Percentiles rank a stretch among this genome's conserved stretches.
Conservation (phyloP, 2,888 invertebrate genomes). For the Drosophila meridionalis region DNA sequence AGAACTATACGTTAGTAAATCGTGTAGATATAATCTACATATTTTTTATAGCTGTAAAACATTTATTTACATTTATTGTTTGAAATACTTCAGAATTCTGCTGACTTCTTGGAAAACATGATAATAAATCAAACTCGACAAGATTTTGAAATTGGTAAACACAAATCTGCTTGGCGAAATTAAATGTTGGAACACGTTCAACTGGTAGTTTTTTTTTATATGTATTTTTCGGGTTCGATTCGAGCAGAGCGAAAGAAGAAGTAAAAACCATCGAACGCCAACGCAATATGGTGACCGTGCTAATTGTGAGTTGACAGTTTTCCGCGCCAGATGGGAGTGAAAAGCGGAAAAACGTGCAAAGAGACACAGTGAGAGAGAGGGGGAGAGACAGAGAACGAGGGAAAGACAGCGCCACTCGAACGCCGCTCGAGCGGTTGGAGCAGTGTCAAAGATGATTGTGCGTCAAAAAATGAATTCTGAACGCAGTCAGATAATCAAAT, state of each 20-base stretch:
- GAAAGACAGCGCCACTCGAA: neutral
- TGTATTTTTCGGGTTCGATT: neutral
- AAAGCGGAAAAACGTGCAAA: conserved; percentile 9
- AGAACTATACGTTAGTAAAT: neutral
- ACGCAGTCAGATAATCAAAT: conserved; percentile 34
- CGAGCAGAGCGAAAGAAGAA: neutral
- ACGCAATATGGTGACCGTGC: conserved; percentile 57
- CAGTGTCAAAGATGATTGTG: conserved; percentile 18
- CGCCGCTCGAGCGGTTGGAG: neutral
- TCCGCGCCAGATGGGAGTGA: conserved; percentile 13
- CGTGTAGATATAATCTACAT: neutral
- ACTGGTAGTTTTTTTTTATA: neutral
- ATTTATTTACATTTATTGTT: conserved; percentile 6
- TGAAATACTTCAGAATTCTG: neutral
- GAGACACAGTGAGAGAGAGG: neutral
- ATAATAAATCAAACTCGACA: neutral
- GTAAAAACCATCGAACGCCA: conserved; percentile 12
- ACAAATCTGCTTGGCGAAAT: neutral
- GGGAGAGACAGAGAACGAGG: neutral
- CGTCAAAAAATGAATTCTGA: conserved; percentile 18
- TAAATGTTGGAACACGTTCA: conserved; percentile 7
- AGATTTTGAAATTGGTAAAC: neutral
- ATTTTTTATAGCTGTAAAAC: neutral
- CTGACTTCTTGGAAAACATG: neutral
- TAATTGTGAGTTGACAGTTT: conserved; percentile 64